Evolutionary conservation across 2,797 vertebrate species (phyloP).

Genomic region (Taenioides sp.): DNA sequence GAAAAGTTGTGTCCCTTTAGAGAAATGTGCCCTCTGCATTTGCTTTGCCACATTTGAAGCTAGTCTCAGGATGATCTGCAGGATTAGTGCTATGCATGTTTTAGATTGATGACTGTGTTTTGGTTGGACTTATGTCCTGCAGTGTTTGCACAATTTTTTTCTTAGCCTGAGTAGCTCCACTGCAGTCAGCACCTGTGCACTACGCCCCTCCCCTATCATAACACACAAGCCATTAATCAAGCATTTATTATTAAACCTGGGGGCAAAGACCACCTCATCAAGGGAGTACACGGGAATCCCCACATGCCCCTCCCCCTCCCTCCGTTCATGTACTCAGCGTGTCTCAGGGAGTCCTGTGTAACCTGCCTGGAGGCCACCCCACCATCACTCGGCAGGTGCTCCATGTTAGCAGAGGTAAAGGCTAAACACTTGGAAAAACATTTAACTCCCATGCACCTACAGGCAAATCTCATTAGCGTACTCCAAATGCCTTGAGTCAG

Average conservation of each 20-base stretch:
- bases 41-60: too few species aligned
- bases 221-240: slow-evolving; percentile 56
- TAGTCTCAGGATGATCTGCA: too few species aligned
- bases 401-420: slow-evolving; percentile 9
- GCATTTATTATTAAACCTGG: slow-evolving; percentile 51
- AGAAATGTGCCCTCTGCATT: too few species aligned
- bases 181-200: slow-evolving; percentile 41
- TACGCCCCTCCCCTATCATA: slow-evolving; percentile 26
- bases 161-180: slow-evolving; percentile 19
- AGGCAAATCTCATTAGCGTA: slow-evolving; percentile 29
- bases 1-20: too few species aligned
- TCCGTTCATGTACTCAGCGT: neutral
- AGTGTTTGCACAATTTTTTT: neutral
- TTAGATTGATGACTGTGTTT: too few species aligned
- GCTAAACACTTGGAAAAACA: slow-evolving; percentile 3
- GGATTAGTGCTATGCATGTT: too few species aligned
- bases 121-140: too few species aligned
- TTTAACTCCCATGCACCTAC: slow-evolving; percentile 25
- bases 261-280: slow-evolving; percentile 33
- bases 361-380: slow-evolving; percentile 18
- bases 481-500: slow-evolving; percentile 24
- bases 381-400: slow-evolving; percentile 18
- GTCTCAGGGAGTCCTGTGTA: slow-evolving; percentile 9
- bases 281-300: slow-evolving; percentile 3
- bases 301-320: neutral